phyloP scores from a whole-genome alignment of 2,113 vertebrate species.

The Bagarius yarrelli region DNA sequence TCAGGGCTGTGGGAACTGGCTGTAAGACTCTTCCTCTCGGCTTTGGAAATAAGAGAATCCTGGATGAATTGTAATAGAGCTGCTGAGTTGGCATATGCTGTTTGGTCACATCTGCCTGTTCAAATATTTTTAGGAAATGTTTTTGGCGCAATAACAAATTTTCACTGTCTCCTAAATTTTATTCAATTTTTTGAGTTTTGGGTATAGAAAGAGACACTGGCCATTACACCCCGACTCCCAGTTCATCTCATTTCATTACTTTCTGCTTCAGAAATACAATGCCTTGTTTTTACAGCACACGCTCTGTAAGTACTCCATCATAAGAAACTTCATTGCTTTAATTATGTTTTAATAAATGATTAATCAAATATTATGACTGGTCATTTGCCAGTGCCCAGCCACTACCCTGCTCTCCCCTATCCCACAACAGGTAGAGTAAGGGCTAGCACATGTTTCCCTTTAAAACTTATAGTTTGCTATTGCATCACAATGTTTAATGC shows the following conservation, averaged over 20 bases:
- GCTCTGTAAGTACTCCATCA: conserved; percentile 65
- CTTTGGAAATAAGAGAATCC: conserved; percentile 28
- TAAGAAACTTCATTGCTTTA: not conserved
- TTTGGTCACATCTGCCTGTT: not conserved
- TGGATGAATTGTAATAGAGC: conserved; percentile 12
- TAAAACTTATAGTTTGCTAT: no score
- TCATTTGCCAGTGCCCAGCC: not conserved
- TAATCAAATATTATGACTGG: not conserved
- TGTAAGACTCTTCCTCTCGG: not conserved
- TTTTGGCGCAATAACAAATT: not conserved
- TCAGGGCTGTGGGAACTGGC: conserved; percentile 19
- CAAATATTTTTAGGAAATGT: not conserved
- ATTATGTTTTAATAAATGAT: not conserved
- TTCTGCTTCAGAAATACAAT: conserved; percentile 79
- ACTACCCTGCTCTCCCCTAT: not conserved
- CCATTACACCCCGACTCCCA: conserved; percentile 67
- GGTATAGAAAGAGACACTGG: conserved; percentile 73
- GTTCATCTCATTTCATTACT: conserved; percentile 57
- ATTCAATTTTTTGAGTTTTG: no score
- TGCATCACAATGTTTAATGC: not conserved
- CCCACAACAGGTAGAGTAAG: not conserved
- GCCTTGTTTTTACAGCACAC: conserved; percentile 66
- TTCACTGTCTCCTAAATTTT: not conserved
- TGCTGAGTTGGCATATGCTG: conserved; percentile 9
- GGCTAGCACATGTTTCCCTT: no score